Base-by-base conservation (phyloP, 2,113 vertebrate genomes). In the Gobiocypris rarus region DNA sequence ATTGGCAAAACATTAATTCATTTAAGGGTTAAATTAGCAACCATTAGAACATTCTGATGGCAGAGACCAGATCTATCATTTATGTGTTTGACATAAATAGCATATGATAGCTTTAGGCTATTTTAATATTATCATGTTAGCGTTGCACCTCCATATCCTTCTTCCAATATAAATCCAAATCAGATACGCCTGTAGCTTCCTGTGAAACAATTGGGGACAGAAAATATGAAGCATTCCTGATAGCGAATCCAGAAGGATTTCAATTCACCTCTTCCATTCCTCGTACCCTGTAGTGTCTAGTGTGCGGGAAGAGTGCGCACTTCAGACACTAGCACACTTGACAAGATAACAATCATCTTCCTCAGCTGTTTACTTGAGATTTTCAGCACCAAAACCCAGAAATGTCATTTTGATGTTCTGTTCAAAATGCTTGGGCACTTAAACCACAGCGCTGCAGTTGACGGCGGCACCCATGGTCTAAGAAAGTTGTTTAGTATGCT, bases 271-370 rank as follows among this genome's bases (percentile, higher is more conserved):
- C 75, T 43, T 24, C n/a, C 54, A 43, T 59, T 45, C 56, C 19
- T 43, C 34, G 13, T 43, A 78, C 24, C 22, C 3, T 63, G 76
- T 5, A 26, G 75, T 2, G 22, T 38, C 17, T 75, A 34, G 26
- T 38, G 31, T 22, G 24, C 9, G 3, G 1, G 65, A 41, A 34
- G 43, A 58, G 58, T 74, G 48, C 0, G 9, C 52, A 63, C 41
- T 69, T 70, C 38, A 85, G 26, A 61, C 31, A 59, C 56, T 85
- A n/a, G 50, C n/a, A 65, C 54, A 75, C 58, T 85, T 31, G 26
- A 38, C 41, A 50, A 75, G 58, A 85, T 67, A 75, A 81, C 54
- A 74, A 74, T 79, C 77, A 58, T 38, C 52, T 45, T 11, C 34
- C 38, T 71, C 43, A 38, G 34, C 43, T 80, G 76, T 80, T 79